Conservation (phyloP, 1,140 invertebrate species). For the Musca vetustissima region DNA sequence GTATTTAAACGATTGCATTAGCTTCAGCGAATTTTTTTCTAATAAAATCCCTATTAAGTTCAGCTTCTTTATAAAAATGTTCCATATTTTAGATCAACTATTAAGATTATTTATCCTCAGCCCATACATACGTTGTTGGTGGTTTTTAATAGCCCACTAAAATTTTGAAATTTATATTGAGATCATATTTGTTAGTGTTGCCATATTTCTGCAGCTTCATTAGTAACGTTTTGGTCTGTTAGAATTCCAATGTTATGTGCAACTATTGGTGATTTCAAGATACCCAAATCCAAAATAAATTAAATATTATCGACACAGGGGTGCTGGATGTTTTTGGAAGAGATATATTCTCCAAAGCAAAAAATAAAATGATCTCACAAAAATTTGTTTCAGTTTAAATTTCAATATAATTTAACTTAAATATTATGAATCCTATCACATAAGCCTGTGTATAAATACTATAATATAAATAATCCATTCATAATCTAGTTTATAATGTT, state of each 20-base stretch:
- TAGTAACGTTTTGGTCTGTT: constrained; percentile 47
- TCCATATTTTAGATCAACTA: no score
- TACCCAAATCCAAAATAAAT: constrained; percentile 81
- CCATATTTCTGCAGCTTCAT: constrained; percentile 47
- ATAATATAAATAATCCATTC: no score
- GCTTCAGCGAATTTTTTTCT: no score
- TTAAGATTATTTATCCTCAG: constrained; percentile 69
- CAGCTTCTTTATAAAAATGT: no score
- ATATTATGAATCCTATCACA: no score
- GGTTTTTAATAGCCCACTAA: constrained; percentile 65
- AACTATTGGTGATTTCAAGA: constrained; percentile 58
- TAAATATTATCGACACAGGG: constrained; percentile 69
- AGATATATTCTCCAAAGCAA: constrained; percentile 65
- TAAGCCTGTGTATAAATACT: no score
- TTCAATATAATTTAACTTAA: no score
- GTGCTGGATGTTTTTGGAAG: constrained; percentile 65
- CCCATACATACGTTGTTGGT: constrained; percentile 81
- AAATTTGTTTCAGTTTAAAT: no score
- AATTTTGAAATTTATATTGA: constrained; percentile 54
- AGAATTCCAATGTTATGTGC: constrained; percentile 52
- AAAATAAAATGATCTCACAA: no score
- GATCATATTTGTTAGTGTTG: constrained; percentile 34
- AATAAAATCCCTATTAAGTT: no score
- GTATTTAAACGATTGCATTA: no score
- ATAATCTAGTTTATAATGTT: no score